Conservation (phyloP, 2,888 invertebrate genomes). For the Zelleria hepariella region DNA sequence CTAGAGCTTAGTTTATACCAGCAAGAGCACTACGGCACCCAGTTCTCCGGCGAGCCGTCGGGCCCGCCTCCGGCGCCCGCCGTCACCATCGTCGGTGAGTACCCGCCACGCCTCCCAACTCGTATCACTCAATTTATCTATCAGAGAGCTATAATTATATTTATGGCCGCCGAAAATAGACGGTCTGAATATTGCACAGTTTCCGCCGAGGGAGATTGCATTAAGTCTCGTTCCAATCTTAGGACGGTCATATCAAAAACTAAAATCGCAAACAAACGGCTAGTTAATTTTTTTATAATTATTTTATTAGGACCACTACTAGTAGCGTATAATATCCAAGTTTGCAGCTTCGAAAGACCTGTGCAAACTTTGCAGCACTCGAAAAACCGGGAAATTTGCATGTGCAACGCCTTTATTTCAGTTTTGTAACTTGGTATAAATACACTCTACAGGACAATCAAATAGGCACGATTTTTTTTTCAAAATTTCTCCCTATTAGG, state of each 20-base stretch:
- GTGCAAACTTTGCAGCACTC: no score
- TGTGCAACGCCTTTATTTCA: no score
- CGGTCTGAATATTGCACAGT: neutral
- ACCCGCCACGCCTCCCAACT: neutral
- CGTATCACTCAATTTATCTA: neutral
- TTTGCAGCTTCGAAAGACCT: no score
- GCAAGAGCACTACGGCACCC: conserved; percentile 80
- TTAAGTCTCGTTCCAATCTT: neutral
- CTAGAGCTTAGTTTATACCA: conserved; percentile 80
- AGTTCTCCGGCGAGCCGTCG: conserved; percentile 59
- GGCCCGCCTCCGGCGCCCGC: conserved; percentile 21
- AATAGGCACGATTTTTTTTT: no score
- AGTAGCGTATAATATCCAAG: no score
- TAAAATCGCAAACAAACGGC: no score
- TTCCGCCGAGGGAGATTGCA: neutral
- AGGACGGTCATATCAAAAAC: neutral
- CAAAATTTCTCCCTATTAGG: no score
- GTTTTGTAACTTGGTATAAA: no score
- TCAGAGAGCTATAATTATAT: neutral
- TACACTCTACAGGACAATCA: no score
- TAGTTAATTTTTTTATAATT: no score
- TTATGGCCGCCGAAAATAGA: neutral
- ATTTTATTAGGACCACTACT: no score
- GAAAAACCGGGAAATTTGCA: no score
- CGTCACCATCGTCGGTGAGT: conserved; percentile 64